Evolutionary conservation across 2,113 vertebrate genomes (phyloP), one percentile per base, ranked within the genome.

Genomic region (Lophochroa leadbeateri): DNA sequence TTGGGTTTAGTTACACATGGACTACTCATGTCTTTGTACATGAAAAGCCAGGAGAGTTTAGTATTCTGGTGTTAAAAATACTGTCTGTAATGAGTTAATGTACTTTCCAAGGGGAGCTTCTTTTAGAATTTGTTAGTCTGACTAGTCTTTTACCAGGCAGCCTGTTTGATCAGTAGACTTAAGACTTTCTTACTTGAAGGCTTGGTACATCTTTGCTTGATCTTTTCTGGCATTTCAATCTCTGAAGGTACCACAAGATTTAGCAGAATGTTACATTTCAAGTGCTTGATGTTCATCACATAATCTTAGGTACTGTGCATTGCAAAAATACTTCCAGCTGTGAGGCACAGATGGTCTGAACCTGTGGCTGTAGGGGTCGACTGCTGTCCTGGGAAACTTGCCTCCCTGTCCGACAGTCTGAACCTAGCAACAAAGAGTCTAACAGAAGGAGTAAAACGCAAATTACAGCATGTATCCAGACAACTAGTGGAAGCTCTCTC

Each of bases 291-390:
- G 13, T 70, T 88, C 61, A 88, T 87, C 37, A 3, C 31, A 2
- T 53, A 84, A 82, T 65, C 33, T 35, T 47, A n/a, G 37, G 33
- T 71, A 29, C 52, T 87, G 92, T 0, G 8, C 41, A 25, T 77
- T 84, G 75, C 84, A 87, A 35, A 65, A 89, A 4, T 35, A 31
- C 68, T 71, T 55, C 37, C 46, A 4, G 52, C 88, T 86, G 83
- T 39, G 94, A 87, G 67, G 75, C 75, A 86, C 91, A 87, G 92
- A 92, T 91, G 94, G 91, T 88, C 63, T 72, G 80, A 87, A 57
- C 83, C 94, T 63, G 6, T 50, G 88, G 86, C 82, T 84, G 53
- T 15, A 46, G 64, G 53, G 84, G 81, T 35, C 3, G 1, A 87
- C 43, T 92, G 78, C 82, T 91, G 49, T 52, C 81, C 80, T 43